These are phyloP conservation scores for Cardinalis cardinalis DNA, from an alignment of 2,113 vertebrate species.

Conservation along the genomic window DNA sequence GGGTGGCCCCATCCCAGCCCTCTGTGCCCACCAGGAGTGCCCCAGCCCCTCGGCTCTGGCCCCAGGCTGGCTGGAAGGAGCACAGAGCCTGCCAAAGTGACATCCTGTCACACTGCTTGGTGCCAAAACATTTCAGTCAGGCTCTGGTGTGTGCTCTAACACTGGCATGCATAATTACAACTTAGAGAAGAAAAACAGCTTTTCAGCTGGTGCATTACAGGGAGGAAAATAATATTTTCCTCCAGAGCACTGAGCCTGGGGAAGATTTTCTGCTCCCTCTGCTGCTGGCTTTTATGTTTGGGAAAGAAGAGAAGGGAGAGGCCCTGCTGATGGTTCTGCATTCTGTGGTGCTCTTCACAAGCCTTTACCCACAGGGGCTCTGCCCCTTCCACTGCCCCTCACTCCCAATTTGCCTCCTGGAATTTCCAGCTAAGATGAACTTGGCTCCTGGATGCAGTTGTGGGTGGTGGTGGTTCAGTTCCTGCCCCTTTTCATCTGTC, in stretches of 20 bases:
- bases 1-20: neutral
- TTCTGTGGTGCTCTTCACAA: neutral
- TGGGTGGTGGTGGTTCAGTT: neutral
- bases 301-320: neutral
- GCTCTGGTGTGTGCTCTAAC: neutral
- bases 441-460: accelerated
- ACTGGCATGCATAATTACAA: neutral
- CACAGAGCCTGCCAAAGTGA: neutral
- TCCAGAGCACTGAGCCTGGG: neutral
- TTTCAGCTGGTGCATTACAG: neutral
- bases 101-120: neutral
- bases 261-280: neutral
- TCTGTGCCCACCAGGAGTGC: neutral
- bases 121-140: constrained; percentile 20
- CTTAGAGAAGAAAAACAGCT: neutral
- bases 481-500: neutral
- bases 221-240: neutral
- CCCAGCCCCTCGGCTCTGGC: neutral
- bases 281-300: neutral
- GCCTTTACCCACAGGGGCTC: too few relatives aligned
- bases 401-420: neutral
- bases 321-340: neutral
- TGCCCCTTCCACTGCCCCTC: neutral
- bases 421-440: neutral
- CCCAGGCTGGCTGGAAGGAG: neutral